Base-by-base conservation (phyloP, 1,140 invertebrate genomes). In the Mycetomoellerius zeteki region DNA sequence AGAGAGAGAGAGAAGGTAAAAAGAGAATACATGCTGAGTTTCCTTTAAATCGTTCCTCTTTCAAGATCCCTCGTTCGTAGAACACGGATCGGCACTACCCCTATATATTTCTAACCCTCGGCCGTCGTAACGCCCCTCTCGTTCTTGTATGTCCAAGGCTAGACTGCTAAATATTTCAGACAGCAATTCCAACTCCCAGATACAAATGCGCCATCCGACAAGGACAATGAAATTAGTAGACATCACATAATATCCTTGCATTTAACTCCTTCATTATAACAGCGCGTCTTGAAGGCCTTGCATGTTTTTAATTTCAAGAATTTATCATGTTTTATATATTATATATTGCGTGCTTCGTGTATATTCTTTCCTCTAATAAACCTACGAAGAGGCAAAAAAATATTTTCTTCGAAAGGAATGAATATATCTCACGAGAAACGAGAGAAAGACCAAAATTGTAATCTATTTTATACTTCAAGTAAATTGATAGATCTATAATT, bases 151-250 rank as follows among this genome's bases (percentile, higher is more conserved):
- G 37, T 87, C 81, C 90, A 85, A 86, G 81, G 85, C 62, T 87
- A 86, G 82, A 89, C 90, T 89, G 87, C 88, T 93, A 91, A 93
- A 93, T 93, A 93, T 93, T 93, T 93, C 88, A 93, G 82, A 86
- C 85, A 86, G 86, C 89, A 93, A 93, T 93, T 93, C 82, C 88
- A 62, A 78, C 90, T 89, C 69, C n/a, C 33, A 65, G 69, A 84
- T 84, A 84, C 69, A 73, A 84, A 75, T 19, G 50, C 58, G 87
- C 69, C 60, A 52, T n/a, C 54, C 82, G 84, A 78, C 89, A 85
- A 85, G 87, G 89, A 87, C 91, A 85, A 87, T 76, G 82, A 91
- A 91, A 92, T 92, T 92, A 92, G 92, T 88, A 90, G 89, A 50
- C 24, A 30, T 78, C 52, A 37, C 6, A 4, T 47, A 87, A 67